Conservation (phyloP, 2,113 vertebrate genomes). For the Mohoua ochrocephala region DNA sequence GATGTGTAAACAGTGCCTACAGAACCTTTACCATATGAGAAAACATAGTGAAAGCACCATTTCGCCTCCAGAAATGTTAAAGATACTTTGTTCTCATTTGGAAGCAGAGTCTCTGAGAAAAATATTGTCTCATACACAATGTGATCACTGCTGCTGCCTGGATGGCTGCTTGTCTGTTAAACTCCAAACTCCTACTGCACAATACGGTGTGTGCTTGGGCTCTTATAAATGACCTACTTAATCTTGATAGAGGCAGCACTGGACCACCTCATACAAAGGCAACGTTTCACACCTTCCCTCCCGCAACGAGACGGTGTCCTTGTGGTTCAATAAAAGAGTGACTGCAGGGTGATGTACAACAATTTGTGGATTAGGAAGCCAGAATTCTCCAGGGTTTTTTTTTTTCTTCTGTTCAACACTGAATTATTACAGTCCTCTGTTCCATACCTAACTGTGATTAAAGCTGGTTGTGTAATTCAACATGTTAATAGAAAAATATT, state of each 20-base stretch:
- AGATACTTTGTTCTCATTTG: neutral
- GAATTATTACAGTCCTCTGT: neutral
- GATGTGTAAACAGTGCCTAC: neutral
- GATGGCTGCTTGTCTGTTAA: neutral
- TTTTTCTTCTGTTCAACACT: neutral
- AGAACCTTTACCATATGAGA: neutral
- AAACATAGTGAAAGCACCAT: neutral
- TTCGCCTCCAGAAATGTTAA: neutral
- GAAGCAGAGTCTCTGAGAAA: neutral
- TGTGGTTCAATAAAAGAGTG: neutral
- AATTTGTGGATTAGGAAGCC: neutral
- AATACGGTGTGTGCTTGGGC: neutral
- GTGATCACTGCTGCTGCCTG: neutral
- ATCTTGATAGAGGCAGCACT: neutral
- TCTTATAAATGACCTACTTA: neutral
- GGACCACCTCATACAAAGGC: neutral
- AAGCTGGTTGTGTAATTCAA: neutral
- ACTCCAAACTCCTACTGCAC: neutral
- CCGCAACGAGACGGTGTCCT: fast-evolving
- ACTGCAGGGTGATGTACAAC: neutral
- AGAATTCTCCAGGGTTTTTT: neutral
- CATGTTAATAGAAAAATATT: neutral
- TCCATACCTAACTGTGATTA: neutral
- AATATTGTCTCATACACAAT: neutral
- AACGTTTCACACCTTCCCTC: neutral